Evolutionary conservation across 2,113 vertebrate species (phyloP), one percentile per base, ranked within the genome.

Genomic region (Petrocephalus microphthalmus): DNA sequence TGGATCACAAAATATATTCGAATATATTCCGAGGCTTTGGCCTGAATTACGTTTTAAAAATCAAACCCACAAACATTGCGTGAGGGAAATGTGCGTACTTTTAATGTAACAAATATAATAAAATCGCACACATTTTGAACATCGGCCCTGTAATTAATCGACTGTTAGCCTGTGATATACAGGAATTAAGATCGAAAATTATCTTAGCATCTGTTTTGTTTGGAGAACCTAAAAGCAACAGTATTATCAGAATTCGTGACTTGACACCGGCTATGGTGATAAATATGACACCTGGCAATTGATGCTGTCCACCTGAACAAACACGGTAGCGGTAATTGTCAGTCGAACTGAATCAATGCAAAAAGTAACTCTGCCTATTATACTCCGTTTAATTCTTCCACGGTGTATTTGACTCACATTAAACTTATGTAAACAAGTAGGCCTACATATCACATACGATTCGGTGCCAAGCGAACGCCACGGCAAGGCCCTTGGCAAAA

Each of bases 321-420:
- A 93, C 91, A 91, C 89, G 87, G 89, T 49, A 81, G 78, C 78
- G 87, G 93, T 93, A 93, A 94, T 94, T 93, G 93, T 89, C 91
- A 89, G 56, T 88, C 87, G 89, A 90, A 37, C 88, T 89, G 87
- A 90, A 71, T 86, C 49, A 81, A 88, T 82, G 88, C 91, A 92
- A 92, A 89, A 86, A 57, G 52, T 89, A 90, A 89, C 91, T 91
- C 90, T 56, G 42, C 87, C 92, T 92, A 90, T 94, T 93, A 89
- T 87, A 87, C 64, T 84, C 71, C 33, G 87, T 90, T 88, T 90
- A 92, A 92, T 90, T 91, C 91, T 54, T 90, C 89, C 91, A 84
- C 84, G 52, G 85, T 90, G 90, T 92, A 92, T 92, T 91, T 90
- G 89, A 87, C 82, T 84, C 45, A 84, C 82, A 25, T 25, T 84